Base-by-base conservation (phyloP, 2,113 vertebrate species). In the Tetrax tetrax region DNA sequence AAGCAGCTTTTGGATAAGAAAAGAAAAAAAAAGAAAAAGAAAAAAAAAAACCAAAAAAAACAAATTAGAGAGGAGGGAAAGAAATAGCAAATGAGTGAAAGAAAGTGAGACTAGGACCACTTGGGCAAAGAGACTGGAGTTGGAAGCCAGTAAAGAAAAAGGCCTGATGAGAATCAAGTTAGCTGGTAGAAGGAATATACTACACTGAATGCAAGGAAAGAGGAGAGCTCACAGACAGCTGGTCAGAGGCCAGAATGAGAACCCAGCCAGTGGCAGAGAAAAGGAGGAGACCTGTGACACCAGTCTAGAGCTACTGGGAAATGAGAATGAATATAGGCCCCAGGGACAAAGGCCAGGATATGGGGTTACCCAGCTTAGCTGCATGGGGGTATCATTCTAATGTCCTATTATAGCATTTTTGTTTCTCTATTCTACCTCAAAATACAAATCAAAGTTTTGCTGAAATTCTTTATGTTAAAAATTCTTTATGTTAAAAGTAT, bases 271-370 rank as follows among this genome's bases (percentile, higher is more conserved):
- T 10, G 20, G 18, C 29, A 23, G 24, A 54, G 37, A 80, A 88
- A 72, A 18, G 14, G 4, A 48, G 15, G 21, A 57, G 31, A 50
- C 7, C 7, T 41, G 14, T 16, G 50, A 76, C 12, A 53, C 18
- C 8, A 51, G 6, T 54, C 27, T 29, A 53, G 54, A 24, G 35
- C 18, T 56, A 12, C n/a, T 38, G 10, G 14, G 33, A 69, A 60
- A 51, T 1, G 2, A 38, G 33, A 57, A 61, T 14, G 4, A 57
- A 63, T 9, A 43, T 1, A 1, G 17, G 14, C 12, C 53, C 27
- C 63, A 76, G 38, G 0, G 1, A 50, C 2, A 7, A 88, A 92
- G 33, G 29, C 23, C 65, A 78, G 25, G 14, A 75, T 71, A 51
- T 2, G 8, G 17, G 41, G 4, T 37, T 50, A 85, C 6, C 35